Conservation (phyloP, 2,113 vertebrate genomes). For the Menidia beryllina region DNA sequence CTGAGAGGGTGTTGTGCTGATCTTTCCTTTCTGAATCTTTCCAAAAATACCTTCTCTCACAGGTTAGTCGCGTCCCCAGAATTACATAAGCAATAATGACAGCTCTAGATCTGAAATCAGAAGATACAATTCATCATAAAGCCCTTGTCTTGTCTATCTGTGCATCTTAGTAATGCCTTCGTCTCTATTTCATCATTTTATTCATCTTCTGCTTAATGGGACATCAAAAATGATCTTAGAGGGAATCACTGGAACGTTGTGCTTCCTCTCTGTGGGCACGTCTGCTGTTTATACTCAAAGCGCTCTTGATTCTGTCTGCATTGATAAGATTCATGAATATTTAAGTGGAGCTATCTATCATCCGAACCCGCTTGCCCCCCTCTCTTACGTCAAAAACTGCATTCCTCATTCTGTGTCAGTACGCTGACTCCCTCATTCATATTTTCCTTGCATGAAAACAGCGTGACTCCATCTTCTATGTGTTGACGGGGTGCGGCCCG, state of each 20-base stretch:
- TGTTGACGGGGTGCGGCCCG: constrained; percentile 21
- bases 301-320: constrained; percentile 44
- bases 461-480: constrained; percentile 21
- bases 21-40: constrained; percentile 89
- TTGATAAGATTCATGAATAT: constrained; percentile 75
- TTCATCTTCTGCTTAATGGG: constrained; percentile 42
- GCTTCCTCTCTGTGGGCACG: constrained; percentile 45
- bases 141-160: too few relatives aligned
- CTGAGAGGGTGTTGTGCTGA: constrained; percentile 89
- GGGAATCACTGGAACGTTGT: constrained; percentile 42
- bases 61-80: constrained; percentile 79
- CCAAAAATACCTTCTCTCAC: constrained; percentile 89
- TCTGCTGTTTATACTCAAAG: constrained; percentile 58
- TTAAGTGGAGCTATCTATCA: constrained; percentile 63
- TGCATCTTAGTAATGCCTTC: too few relatives aligned
- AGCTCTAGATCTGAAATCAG: constrained; percentile 30
- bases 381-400: constrained; percentile 33
- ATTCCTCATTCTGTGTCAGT: constrained; percentile 29
- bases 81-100: constrained; percentile 31
- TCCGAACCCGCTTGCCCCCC: constrained; percentile 52
- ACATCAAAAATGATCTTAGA: constrained; percentile 53
- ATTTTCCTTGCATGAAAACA: constrained; percentile 51
- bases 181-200: background rate
- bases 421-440: constrained; percentile 9
- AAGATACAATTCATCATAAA: constrained; percentile 26